phyloP scores from a whole-genome alignment of 2,888 invertebrate genomes.

The Meiosimyza platycephala region DNA sequence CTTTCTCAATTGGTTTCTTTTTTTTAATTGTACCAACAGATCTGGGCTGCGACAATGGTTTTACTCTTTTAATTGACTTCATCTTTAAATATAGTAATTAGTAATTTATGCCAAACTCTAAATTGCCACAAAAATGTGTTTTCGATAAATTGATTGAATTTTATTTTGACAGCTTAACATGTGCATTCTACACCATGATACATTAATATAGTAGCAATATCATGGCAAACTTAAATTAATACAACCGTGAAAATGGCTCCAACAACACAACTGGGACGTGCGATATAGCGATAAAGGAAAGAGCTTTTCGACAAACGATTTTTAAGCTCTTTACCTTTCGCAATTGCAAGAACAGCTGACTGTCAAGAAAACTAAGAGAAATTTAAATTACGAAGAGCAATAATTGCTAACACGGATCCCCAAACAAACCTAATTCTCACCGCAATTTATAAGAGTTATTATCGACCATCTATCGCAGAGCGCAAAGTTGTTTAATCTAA shows the following conservation, averaged over 20 bases:
- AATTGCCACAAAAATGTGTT: not conserved
- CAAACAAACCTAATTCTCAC: no score
- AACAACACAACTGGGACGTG: no score
- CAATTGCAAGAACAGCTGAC: no score
- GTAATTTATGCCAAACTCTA: not conserved
- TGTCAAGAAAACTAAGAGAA: no score
- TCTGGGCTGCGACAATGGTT: constrained; percentile 43
- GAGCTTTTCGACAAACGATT: no score
- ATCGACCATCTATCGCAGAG: no score
- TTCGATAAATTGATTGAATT: not conserved
- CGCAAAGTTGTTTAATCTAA: no score
- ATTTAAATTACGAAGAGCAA: no score
- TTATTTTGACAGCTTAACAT: constrained; percentile 17
- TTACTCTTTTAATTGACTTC: constrained; percentile 49
- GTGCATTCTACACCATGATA: constrained; percentile 19
- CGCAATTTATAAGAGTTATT: no score
- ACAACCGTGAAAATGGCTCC: not conserved
- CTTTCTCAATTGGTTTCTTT: constrained; percentile 24
- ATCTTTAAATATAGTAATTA: constrained; percentile 41
- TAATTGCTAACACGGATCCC: no score
- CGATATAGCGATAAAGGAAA: no score
- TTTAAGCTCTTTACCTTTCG: no score
- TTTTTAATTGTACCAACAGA: constrained; percentile 37
- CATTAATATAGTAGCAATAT: not conserved
- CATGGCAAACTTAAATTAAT: not conserved